Base-by-base conservation (phyloP, 2,797 vertebrate species). In the Cuculus canorus region DNA sequence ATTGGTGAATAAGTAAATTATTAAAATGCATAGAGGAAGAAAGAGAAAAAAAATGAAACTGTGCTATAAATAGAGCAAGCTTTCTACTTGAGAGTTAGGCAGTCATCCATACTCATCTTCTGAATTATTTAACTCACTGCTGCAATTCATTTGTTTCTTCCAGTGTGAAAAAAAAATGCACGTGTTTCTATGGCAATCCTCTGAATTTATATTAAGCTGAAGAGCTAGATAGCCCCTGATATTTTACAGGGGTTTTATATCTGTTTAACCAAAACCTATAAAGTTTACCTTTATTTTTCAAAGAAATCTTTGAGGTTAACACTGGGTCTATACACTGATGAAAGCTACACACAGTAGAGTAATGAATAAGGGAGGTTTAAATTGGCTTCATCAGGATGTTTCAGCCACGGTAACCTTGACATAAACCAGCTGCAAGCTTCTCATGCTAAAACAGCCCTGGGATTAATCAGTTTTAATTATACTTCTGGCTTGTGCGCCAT, bases 371-470 rank as follows among this genome's bases (percentile, higher is more conserved):
- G 18, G 64, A 50, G 63, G 82, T 73, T 95, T 96, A 92, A 96
- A 95, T 64, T 73, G 64, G 43, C 86, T 96, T 96, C 81, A 94
- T 94, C 73, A 90, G 85, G 94, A 94, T 72, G 53, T 86, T 96
- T 76, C 81, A 96, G 93, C 82, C 83, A 93, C 95, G 61, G 65
- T 73, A 96, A 97, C 95, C 41, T 92, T 48, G 72, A 96, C 90
- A 97, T 70, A 96, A 97, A 90, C 76, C 97, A 97, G 81, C 96
- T 96, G 95, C 32, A 13, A 96, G 52, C 69, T 95, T 95, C 92
- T 79, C 47, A 81, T 79, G 91, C 76, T 93, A 94, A 85, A 97
- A 90, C 41, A 53, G 76, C 82, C 71, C 63, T 39, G 23, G 95
- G 92, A 91, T 93, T 56, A 90, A 95, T 94, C 53, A 53, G 39